These are phyloP conservation scores for Apotomis capreana DNA, from an alignment of 2,888 invertebrate species.

Conservation along the genomic window DNA sequence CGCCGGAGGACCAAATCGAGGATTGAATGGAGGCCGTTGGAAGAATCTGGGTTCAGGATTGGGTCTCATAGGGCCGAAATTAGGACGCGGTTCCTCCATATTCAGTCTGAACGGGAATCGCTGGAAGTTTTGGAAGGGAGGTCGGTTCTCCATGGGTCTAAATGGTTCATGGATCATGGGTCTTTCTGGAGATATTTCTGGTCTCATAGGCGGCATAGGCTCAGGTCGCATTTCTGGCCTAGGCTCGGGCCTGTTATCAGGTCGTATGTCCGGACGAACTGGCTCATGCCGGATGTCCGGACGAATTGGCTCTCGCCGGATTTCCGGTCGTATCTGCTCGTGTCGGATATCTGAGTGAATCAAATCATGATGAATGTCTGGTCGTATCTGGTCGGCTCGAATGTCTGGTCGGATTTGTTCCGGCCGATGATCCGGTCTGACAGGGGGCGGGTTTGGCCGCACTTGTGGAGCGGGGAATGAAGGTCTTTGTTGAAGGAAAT, in stretches of 20 bases:
- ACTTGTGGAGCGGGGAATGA: constrained; percentile 60
- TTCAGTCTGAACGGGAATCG: constrained; percentile 55
- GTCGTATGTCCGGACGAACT: constrained; percentile 33
- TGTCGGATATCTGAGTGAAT: constrained; percentile 36
- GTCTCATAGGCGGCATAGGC: constrained; percentile 29
- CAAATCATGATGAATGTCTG: constrained; percentile 37
- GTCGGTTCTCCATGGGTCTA: constrained; percentile 51
- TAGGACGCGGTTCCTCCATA: constrained; percentile 52
- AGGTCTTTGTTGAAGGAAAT: constrained; percentile 60
- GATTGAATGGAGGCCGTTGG: constrained; percentile 51
- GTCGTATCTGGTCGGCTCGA: constrained; percentile 43
- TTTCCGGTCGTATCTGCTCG: constrained; percentile 41
- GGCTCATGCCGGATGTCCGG: constrained; percentile 46
- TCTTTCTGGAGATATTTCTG: constrained; percentile 58
- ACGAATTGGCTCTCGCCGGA: constrained; percentile 42
- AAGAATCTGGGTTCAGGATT: constrained; percentile 61
- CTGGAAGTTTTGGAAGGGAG: constrained; percentile 48
- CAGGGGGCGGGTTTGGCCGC: constrained; percentile 46
- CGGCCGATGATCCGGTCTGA: constrained; percentile 44
- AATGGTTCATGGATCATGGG: constrained; percentile 52
- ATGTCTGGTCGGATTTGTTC: constrained; percentile 47
- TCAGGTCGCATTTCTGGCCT: constrained; percentile 47
- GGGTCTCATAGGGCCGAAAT: constrained; percentile 48
- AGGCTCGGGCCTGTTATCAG: constrained; percentile 38
- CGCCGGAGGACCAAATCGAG: constrained; percentile 56